Evolutionary conservation across 2,797 vertebrate genomes (phyloP).

Genomic region (Lithobates pipiens): DNA sequence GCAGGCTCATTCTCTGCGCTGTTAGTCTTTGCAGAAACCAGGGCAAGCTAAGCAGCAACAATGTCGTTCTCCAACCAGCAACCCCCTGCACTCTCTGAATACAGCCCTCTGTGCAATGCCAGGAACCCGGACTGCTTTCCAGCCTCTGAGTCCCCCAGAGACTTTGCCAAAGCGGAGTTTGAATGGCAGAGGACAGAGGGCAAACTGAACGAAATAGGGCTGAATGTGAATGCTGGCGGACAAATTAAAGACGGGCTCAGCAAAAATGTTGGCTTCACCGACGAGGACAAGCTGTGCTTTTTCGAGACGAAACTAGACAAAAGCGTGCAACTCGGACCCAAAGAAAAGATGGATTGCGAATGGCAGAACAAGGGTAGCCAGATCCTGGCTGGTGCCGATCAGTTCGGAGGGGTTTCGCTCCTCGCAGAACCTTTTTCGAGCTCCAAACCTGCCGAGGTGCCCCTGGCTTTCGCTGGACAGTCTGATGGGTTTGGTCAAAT

Average conservation of each 20-base stretch:
- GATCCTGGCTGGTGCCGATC: conserved; percentile 69
- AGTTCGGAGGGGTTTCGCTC: conserved; percentile 40
- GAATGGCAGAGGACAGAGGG: conserved; percentile 88
- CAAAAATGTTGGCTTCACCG: conserved; percentile 81
- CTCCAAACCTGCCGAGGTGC: conserved; percentile 65
- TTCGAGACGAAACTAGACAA: conserved; percentile 83
- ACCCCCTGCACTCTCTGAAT: conserved; percentile 80
- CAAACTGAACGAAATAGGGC: conserved; percentile 78
- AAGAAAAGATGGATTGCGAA: conserved; percentile 72
- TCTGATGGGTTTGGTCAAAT: conserved; percentile 54
- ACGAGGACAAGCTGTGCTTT: conserved; percentile 92
- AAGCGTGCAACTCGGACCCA: conserved; percentile 79
- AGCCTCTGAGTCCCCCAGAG: conserved; percentile 70
- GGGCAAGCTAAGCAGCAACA: conserved; percentile 68
- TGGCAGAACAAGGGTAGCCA: conserved; percentile 63
- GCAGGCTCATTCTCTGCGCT: conserved; percentile 68
- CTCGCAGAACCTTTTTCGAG: conserved; percentile 60
- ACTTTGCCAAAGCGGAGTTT: conserved; percentile 77
- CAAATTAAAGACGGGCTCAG: conserved; percentile 72
- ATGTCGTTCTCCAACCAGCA: conserved; percentile 91
- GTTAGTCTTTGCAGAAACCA: conserved; percentile 66
- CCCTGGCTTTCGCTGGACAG: conserved; percentile 52
- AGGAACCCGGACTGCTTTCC: conserved; percentile 68
- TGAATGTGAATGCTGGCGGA: conserved; percentile 74
- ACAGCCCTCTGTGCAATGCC: conserved; percentile 83